Percentiles rank a stretch among this genome's conserved stretches.
Evolutionary conservation across 2,113 vertebrate species (phyloP).

Genomic region (Cyprinus carpio): DNA sequence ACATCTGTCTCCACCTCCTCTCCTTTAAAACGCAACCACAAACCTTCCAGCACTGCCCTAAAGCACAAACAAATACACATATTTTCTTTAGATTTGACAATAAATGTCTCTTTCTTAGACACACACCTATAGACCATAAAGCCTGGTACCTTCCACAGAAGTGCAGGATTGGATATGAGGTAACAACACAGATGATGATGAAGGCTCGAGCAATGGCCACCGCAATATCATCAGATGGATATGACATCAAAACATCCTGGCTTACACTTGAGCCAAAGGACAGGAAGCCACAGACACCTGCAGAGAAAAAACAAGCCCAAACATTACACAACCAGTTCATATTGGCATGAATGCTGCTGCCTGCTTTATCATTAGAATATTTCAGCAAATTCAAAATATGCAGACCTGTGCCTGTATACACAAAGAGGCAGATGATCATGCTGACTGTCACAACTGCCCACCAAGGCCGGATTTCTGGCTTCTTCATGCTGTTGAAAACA

Average conservation of each 20-base stretch:
- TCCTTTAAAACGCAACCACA: slow-evolving; percentile 91
- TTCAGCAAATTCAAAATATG: not conserved
- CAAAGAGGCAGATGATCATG: slow-evolving; percentile 93
- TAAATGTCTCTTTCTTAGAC: not conserved
- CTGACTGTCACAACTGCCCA: slow-evolving; percentile 85
- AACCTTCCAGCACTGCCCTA: slow-evolving; percentile 93
- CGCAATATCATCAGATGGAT: slow-evolving; percentile 87
- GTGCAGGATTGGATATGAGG: slow-evolving; percentile 95
- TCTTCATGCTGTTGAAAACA: slow-evolving; percentile 94
- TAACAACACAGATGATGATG: slow-evolving; percentile 92
- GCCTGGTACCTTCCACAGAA: slow-evolving; percentile 89
- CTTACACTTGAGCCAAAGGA: slow-evolving; percentile 87
- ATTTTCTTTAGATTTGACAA: not conserved
- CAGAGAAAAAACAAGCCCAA: slow-evolving; percentile 12
- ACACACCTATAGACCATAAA: not conserved
- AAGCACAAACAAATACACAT: slow-evolving; percentile 3
- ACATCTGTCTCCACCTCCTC: slow-evolving; percentile 88
- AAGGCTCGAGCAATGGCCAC: slow-evolving; percentile 92
- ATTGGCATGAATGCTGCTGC: not conserved
- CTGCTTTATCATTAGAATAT: not conserved
- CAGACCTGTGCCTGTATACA: slow-evolving; percentile 94
- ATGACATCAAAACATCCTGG: slow-evolving; percentile 93
- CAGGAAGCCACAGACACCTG: slow-evolving; percentile 94
- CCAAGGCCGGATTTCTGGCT: slow-evolving; percentile 84
- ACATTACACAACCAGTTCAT: not conserved